Conservation (phyloP, 2,113 vertebrate species). For the Apus apus region DNA sequence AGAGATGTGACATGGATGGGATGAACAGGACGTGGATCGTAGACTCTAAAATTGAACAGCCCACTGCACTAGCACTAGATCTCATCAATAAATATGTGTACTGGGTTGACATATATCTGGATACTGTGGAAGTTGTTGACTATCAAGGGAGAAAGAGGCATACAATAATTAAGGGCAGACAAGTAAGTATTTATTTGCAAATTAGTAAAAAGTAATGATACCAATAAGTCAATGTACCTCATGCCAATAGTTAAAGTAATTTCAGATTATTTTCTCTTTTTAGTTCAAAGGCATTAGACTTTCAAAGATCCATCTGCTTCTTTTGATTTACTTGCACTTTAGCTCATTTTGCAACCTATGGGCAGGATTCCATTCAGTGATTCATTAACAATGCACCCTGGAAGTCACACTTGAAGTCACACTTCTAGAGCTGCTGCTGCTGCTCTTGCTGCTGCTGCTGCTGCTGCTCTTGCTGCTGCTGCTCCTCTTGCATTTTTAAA, state of each 20-base stretch:
- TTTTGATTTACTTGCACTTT: background rate
- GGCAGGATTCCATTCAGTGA: background rate
- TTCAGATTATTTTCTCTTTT: background rate
- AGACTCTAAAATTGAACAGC: conserved; percentile 89
- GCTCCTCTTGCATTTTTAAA: background rate
- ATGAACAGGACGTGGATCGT: conserved; percentile 91
- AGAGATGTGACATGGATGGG: conserved; percentile 97
- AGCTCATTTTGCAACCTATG: background rate
- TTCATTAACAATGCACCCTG: background rate
- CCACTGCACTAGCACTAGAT: conserved; percentile 90
- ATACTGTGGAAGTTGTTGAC: conserved; percentile 93
- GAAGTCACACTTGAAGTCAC: background rate
- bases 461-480: too few relatives aligned
- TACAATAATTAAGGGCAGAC: conserved; percentile 85
- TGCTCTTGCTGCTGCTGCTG: too few relatives aligned
- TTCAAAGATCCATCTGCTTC: background rate
- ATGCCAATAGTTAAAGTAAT: background rate
- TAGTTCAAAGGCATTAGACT: background rate
- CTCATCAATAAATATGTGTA: conserved; percentile 93
- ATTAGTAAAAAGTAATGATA: background rate
- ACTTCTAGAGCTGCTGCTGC: too few relatives aligned
- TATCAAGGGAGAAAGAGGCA: conserved; percentile 91
- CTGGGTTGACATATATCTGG: conserved; percentile 95
- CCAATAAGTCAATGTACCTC: background rate
- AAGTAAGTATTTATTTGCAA: conserved; percentile 81